phyloP scores from a whole-genome alignment of 2,888 invertebrate genomes.

The Melikaiella ostensackeni region DNA sequence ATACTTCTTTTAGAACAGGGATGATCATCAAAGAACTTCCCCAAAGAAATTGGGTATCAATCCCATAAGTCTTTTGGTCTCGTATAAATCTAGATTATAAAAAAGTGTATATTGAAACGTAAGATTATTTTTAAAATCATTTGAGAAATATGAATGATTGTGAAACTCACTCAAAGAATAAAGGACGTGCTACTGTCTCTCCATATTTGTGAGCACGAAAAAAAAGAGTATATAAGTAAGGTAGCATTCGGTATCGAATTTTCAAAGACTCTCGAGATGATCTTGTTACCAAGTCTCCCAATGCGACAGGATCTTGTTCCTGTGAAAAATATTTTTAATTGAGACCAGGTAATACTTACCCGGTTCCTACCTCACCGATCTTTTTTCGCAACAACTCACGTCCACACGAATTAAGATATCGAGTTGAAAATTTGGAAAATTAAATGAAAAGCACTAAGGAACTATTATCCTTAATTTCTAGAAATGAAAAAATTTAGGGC shows the following conservation, averaged over 20 bases:
- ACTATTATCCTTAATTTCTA: too few species aligned
- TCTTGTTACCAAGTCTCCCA: slow-evolving; percentile 83
- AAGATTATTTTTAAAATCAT: neutral
- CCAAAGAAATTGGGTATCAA: slow-evolving; percentile 89
- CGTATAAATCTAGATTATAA: neutral
- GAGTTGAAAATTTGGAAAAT: too few species aligned
- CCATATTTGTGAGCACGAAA: slow-evolving; percentile 85
- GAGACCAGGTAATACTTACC: too few species aligned
- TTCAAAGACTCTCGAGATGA: slow-evolving; percentile 83
- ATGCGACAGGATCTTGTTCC: slow-evolving; percentile 92
- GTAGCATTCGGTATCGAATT: slow-evolving; percentile 85
- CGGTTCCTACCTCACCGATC: too few species aligned
- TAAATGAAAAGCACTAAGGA: too few species aligned
- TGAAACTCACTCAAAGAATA: slow-evolving; percentile 87
- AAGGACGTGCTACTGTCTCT: slow-evolving; percentile 86
- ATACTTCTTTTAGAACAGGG: slow-evolving; percentile 83
- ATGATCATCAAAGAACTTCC: slow-evolving; percentile 86
- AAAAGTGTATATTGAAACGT: neutral
- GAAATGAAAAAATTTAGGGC: too few species aligned
- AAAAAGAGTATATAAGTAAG: slow-evolving; percentile 90
- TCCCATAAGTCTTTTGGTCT: slow-evolving; percentile 79
- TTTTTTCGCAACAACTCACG: too few species aligned
- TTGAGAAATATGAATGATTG: slow-evolving; percentile 76
- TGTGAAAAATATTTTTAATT: slow-evolving; percentile 64
- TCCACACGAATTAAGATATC: too few species aligned